Conservation (phyloP, 2,797 vertebrate genomes). For the Anomalospiza imberbis region DNA sequence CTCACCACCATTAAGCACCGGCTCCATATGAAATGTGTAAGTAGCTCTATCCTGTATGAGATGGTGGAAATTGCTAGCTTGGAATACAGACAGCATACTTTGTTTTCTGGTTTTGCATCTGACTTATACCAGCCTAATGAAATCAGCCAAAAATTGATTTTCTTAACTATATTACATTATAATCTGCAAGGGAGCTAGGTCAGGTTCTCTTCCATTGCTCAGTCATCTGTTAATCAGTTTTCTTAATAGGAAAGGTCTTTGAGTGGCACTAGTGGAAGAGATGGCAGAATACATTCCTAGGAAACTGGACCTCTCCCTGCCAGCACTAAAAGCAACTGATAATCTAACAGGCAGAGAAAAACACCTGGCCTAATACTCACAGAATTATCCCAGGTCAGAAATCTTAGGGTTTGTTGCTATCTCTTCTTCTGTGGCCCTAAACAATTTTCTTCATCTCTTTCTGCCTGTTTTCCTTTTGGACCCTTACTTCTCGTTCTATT, state of each 20-base stretch:
- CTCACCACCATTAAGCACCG: conserved; percentile 36
- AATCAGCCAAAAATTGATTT: neutral
- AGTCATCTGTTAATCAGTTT: neutral
- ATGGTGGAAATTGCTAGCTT: neutral
- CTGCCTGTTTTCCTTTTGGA: neutral
- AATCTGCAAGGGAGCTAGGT: neutral
- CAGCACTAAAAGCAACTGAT: neutral
- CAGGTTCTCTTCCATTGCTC: neutral
- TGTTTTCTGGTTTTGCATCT: neutral
- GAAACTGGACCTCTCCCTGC: neutral
- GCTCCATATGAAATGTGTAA: conserved; percentile 22
- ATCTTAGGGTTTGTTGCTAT: rapidly evolving
- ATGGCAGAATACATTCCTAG: neutral
- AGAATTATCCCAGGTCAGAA: neutral
- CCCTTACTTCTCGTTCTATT: neutral
- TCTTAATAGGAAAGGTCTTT: neutral
- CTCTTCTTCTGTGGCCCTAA: neutral
- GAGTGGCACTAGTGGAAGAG: neutral
- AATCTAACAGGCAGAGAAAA: neutral
- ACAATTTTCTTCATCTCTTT: neutral
- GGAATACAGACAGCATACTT: neutral
- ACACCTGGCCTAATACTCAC: neutral
- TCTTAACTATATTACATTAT: neutral
- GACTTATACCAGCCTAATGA: neutral
- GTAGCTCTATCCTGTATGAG: neutral